Evolutionary conservation across 35 echinoderm and acorn worm genomes (phyloP).

Genomic region (Diadema setosum): DNA sequence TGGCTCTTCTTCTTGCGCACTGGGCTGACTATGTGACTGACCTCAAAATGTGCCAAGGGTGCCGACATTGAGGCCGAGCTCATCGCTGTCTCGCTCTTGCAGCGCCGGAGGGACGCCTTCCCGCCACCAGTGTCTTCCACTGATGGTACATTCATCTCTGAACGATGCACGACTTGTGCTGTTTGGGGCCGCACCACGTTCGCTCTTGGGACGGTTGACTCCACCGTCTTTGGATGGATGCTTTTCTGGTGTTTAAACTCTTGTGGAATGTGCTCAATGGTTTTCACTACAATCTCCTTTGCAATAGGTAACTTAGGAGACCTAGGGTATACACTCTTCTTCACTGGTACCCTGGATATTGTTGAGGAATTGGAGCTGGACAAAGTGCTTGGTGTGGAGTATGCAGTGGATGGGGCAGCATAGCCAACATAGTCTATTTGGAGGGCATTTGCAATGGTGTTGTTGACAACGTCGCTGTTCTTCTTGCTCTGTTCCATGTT

Average conservation of each 20-base stretch:
- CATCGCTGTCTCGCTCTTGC: background rate
- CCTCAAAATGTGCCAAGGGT: background rate
- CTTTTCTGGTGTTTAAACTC: slow-evolving; percentile 49
- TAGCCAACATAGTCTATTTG: slow-evolving; percentile 48
- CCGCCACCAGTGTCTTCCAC: background rate
- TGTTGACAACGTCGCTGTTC: slow-evolving; percentile 55
- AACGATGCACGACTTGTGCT: slow-evolving; percentile 6
- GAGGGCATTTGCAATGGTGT: slow-evolving; percentile 69
- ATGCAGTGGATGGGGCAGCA: background rate
- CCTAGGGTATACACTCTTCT: background rate
- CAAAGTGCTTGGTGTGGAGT: background rate
- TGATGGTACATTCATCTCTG: background rate
- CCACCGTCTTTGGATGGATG: slow-evolving; percentile 59
- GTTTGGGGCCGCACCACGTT: slow-evolving; percentile 49
- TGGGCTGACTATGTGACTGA: background rate
- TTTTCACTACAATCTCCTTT: background rate
- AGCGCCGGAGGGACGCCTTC: background rate
- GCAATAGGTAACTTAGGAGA: background rate
- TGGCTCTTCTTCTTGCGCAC: slow-evolving; percentile 65
- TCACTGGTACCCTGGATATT: background rate
- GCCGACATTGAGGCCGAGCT: background rate
- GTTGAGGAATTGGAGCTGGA: background rate
- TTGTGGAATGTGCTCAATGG: background rate
- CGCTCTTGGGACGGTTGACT: slow-evolving; percentile 63
- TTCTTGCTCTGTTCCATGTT: slow-evolving; percentile 68